phyloP scores from a whole-genome alignment of 2,797 vertebrate genomes.

The Onychomys arenicola region DNA sequence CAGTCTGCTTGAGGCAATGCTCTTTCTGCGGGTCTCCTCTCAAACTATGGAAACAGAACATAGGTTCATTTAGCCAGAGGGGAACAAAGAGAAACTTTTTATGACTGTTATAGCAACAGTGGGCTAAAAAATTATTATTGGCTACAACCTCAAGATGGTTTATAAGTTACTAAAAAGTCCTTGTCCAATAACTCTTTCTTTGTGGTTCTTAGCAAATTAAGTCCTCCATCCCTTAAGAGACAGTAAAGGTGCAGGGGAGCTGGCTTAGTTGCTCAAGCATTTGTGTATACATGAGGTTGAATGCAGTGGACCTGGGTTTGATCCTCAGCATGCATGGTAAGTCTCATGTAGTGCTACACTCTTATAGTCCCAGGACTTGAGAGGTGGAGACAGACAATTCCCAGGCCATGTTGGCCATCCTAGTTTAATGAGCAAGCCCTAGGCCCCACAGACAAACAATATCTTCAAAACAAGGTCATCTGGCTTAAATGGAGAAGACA shows the following conservation, averaged over 20 bases:
- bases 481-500: background rate
- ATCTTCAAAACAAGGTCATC: background rate
- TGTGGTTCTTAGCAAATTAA: background rate
- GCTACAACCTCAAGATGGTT: background rate
- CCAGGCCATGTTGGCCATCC: background rate
- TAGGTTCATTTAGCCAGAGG: background rate
- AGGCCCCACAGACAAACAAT: too few relatives aligned
- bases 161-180: background rate
- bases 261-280: background rate
- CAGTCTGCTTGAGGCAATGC: background rate
- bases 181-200: background rate
- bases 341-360: too few relatives aligned
- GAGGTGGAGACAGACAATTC: background rate
- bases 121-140: background rate
- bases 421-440: background rate
- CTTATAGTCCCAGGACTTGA: background rate
- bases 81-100: background rate
- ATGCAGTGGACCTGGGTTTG: background rate
- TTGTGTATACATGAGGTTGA: background rate
- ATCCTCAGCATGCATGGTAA: accelerated
- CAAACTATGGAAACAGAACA: accelerated
- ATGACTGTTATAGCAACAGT: background rate
- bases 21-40: background rate
- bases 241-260: background rate
- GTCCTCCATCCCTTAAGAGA: background rate